Evolutionary conservation across 2,888 invertebrate species (phyloP), one percentile per base, ranked within the genome.

Genomic region (Petrolisthes manimaculis): DNA sequence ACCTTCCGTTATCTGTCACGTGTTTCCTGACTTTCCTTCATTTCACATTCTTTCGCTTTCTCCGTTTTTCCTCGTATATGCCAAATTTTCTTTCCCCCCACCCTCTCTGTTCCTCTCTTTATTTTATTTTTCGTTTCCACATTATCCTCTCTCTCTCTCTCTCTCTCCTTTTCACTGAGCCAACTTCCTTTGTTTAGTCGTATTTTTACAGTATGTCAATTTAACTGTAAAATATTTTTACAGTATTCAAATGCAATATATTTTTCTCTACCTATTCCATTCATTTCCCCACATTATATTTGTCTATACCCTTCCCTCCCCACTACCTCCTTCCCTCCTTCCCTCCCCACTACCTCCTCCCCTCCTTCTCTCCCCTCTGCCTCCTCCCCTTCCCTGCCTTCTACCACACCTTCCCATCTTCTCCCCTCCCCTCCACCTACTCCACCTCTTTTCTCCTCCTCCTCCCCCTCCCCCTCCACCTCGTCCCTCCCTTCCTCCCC

Each of bases 251-350:
- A n/a, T n/a, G n/a, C n/a, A n/a, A n/a, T n/a, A n/a, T n/a, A n/a
- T n/a, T n/a, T n/a, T n/a, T n/a, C n/a, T n/a, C n/a, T n/a, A n/a
- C n/a, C n/a, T n/a, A n/a, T n/a, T n/a, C n/a, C n/a, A n/a, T n/a
- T n/a, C n/a, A n/a, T n/a, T n/a, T n/a, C n/a, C n/a, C n/a, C n/a
- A n/a, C n/a, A n/a, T n/a, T n/a, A n/a, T n/a, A n/a, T n/a, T n/a
- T n/a, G n/a, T 71, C 71, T 14, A 5, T 71, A n/a, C 18, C 77
- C 51, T 14, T 14, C 77, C 14, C 24, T 37, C 77, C n/a, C 61
- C 84, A 55, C 8, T 56, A 74, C 75, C 77, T 37, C 77, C 24
- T 75, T 71, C 83, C 55, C 54, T 53, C 74, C 51, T 55, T 84
- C 77, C 21, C 56, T 61, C 37, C 55, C 78, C 21, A 54, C 54